phyloP scores from a whole-genome alignment of 2,888 invertebrate species.

The Spodoptera exigua region DNA sequence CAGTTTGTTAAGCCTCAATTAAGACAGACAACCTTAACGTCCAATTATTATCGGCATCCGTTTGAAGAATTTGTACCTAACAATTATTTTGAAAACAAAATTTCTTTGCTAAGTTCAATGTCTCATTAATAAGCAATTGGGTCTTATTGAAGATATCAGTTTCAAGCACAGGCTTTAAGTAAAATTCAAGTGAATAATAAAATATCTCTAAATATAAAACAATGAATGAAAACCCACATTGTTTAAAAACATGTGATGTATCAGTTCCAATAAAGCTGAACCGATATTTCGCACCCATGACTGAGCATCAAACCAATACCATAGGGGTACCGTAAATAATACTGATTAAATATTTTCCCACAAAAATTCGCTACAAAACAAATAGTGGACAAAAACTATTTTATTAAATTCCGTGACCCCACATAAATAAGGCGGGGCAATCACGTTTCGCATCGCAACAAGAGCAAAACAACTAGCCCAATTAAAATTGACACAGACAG shows the following conservation, averaged over 20 bases:
- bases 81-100: slow-evolving; percentile 6
- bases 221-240: background rate
- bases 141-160: background rate
- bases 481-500: slow-evolving; percentile 87
- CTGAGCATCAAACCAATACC: slow-evolving; percentile 25
- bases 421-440: slow-evolving; percentile 82
- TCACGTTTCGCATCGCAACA: slow-evolving; percentile 77
- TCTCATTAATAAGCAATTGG: slow-evolving; percentile 1
- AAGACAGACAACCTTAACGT: slow-evolving; percentile 21
- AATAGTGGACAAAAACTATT: slow-evolving; percentile 49
- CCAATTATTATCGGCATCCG: slow-evolving; percentile 19
- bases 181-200: background rate
- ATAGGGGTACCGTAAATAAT: slow-evolving; percentile 47
- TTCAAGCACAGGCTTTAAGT: background rate
- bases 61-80: slow-evolving; percentile 12
- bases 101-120: background rate
- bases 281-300: slow-evolving; percentile 35
- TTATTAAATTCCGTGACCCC: slow-evolving; percentile 79
- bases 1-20: slow-evolving; percentile 37
- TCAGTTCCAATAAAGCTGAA: slow-evolving; percentile 16
- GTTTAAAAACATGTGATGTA: slow-evolving; percentile 19
- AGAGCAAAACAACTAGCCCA: slow-evolving; percentile 83
- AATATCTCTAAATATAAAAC: background rate
- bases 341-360: slow-evolving; percentile 49
- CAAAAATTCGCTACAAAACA: slow-evolving; percentile 36